phyloP scores from a whole-genome alignment of 2,113 vertebrate genomes.

The Hipposideros armiger region DNA sequence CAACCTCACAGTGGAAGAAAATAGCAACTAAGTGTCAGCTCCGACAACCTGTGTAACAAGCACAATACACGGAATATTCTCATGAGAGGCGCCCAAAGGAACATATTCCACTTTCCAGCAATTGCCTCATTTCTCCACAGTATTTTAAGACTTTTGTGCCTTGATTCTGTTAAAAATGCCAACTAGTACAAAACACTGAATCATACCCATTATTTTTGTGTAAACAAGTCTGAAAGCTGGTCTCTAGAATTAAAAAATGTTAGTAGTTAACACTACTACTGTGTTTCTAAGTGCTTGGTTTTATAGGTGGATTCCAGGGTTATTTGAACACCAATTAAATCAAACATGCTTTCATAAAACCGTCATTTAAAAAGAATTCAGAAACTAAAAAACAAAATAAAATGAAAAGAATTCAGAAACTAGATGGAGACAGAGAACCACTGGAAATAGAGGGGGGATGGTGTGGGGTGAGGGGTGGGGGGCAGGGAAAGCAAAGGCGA shows the following conservation, averaged over 20 bases:
- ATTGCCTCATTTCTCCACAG: neutral
- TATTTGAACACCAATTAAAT: constrained; percentile 33
- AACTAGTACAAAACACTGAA: neutral
- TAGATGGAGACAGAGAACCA: neutral
- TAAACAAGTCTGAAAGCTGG: neutral
- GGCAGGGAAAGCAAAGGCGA: neutral
- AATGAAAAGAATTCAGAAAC: too few species aligned
- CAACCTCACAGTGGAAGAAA: neutral
- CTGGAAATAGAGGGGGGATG: neutral
- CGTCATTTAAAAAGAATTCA: neutral
- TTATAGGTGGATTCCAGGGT: constrained; percentile 17
- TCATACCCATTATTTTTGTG: neutral
- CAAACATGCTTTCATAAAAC: neutral
- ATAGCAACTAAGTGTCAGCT: neutral
- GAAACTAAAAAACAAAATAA: neutral
- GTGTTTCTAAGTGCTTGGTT: constrained; percentile 73
- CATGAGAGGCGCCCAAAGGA: neutral
- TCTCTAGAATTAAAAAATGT: constrained; percentile 13
- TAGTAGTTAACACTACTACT: neutral
- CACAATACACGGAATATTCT: neutral
- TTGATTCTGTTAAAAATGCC: constrained; percentile 32
- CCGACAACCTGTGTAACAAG: neutral
- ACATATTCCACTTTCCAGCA: neutral
- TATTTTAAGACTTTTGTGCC: neutral
- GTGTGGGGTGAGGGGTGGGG: neutral